Evolutionary conservation across 2,888 invertebrate genomes (phyloP).

Genomic region (Ennomos fuscantarius): DNA sequence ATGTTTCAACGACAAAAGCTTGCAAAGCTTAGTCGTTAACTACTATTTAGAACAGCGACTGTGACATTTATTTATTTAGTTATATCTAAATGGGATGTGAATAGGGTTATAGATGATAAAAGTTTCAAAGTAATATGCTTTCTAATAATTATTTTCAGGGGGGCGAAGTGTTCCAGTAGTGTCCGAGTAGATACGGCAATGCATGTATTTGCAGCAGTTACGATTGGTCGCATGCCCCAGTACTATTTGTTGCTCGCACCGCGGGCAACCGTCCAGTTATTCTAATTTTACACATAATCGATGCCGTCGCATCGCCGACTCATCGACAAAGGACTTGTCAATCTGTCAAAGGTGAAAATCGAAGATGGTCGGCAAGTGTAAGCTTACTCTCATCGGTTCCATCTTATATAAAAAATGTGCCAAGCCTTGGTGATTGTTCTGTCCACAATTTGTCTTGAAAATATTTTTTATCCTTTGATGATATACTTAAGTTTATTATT

Average conservation of each 20-base stretch:
- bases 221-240: conserved; percentile 84
- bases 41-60: no score
- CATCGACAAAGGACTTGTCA: conserved; percentile 73
- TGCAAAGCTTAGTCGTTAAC: no score
- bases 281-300: conserved; percentile 85
- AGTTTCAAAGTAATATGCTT: no score
- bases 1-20: no score
- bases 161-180: conserved; percentile 56
- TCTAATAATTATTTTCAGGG: not conserved
- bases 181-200: conserved; percentile 67
- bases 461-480: not conserved
- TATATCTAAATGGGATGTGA: no score
- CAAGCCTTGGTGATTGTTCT: conserved; percentile 6
- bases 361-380: conserved; percentile 26
- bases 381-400: conserved; percentile 16
- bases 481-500: not conserved
- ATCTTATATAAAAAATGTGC: conserved; percentile 22
- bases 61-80: no score
- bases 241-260: conserved; percentile 80
- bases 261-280: conserved; percentile 84
- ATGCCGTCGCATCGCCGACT: conserved; percentile 78
- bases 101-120: no score
- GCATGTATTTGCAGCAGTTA: conserved; percentile 78
- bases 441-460: conserved; percentile 13
- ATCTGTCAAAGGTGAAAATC: conserved; percentile 63